Percentiles rank a stretch among this genome's conserved stretches.
These are phyloP conservation scores for Rhynchomys soricoides DNA, from an alignment of 2,113 vertebrate genomes.

Conservation along the genomic window DNA sequence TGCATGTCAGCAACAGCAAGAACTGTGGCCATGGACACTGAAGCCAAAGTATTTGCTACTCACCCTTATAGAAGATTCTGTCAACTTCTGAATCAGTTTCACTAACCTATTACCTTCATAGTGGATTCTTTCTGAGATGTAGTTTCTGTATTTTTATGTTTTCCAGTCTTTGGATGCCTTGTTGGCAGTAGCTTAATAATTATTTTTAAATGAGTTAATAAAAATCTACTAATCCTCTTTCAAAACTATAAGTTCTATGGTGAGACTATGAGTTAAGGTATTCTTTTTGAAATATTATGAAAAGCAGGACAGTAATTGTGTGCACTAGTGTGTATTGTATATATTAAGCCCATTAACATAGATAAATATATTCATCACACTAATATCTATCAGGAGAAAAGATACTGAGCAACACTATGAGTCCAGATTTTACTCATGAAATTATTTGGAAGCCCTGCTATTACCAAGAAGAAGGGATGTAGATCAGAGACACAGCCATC, in stretches of 20 bases:
- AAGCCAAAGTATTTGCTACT: neutral
- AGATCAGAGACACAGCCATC: neutral
- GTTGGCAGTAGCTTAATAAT: neutral
- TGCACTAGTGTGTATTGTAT: neutral
- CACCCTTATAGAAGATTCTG: neutral
- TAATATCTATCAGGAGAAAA: conserved; percentile 17
- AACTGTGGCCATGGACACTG: neutral
- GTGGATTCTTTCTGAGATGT: neutral
- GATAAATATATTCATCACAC: neutral
- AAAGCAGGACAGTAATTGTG: neutral
- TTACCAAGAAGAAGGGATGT: neutral
- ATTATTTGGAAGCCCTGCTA: neutral
- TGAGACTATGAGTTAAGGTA: neutral
- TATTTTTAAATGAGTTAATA: conserved; percentile 12
- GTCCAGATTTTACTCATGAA: neutral
- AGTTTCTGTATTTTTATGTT: neutral
- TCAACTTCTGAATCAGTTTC: neutral
- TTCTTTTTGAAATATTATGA: conserved; percentile 1
- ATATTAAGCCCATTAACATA: neutral
- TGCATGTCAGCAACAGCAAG: neutral
- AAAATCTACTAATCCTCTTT: neutral
- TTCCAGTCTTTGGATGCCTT: neutral
- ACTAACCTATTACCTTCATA: neutral
- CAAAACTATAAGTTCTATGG: neutral
- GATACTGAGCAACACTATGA: neutral